Evolutionary conservation across 2,888 invertebrate species (phyloP).

Genomic region (Sphinx pinastri): DNA sequence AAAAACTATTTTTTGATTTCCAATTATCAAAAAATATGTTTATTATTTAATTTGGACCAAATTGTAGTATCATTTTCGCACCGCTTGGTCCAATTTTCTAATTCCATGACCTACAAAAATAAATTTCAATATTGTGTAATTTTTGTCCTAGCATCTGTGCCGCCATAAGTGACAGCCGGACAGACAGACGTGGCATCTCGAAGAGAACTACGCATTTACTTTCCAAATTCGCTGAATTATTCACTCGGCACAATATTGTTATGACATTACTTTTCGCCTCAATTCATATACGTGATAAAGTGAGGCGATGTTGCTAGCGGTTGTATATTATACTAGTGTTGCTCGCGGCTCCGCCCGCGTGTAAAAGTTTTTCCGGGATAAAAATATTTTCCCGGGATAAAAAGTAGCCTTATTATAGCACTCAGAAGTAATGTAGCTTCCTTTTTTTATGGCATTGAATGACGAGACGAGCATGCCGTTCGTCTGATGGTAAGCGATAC

Average conservation of each 20-base stretch:
- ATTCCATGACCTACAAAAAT: not conserved
- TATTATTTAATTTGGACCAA: too few relatives aligned
- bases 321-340: conserved; percentile 17
- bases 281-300: conserved; percentile 50
- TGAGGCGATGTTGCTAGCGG: conserved; percentile 33
- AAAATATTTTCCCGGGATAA: too few relatives aligned
- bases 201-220: conserved; percentile 65
- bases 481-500: too few relatives aligned
- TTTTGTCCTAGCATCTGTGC: conserved; percentile 47
- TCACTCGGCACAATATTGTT: conserved; percentile 57
- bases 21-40: too few relatives aligned
- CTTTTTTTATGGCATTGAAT: too few relatives aligned
- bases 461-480: too few relatives aligned
- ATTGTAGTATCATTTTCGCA: not conserved
- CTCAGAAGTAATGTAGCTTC: too few relatives aligned
- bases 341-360: too few relatives aligned
- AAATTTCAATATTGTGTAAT: conserved; percentile 35
- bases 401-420: too few relatives aligned
- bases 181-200: conserved; percentile 60
- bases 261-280: conserved; percentile 45
- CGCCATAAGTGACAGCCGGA: conserved; percentile 74
- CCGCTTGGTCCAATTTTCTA: not conserved
- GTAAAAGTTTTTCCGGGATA: too few relatives aligned
- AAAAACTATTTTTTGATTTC: too few relatives aligned
- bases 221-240: conserved; percentile 69